Base-by-base conservation (phyloP, 2,888 invertebrate species). In the Cenopis cana region DNA sequence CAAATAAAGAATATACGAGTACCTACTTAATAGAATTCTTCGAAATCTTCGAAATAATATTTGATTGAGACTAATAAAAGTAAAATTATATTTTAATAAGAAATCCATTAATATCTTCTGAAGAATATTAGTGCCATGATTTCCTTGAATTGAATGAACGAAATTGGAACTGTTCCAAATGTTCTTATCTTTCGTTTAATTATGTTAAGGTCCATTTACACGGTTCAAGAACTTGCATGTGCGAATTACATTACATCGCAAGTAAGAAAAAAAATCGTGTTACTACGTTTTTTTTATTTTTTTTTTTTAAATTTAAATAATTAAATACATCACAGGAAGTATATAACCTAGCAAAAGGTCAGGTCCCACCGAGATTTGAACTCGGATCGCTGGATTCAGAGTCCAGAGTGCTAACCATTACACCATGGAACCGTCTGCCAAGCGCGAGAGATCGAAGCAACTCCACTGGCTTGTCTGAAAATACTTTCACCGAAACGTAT, bases 401-500 rank as follows among this genome's bases (percentile, higher is more conserved):
- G 94, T 94, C 94, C 94, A 94, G 94, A 94, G 94, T 94, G 94
- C 94, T 94, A 92, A 94, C 94, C 94, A 93, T 94, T 94, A 94
- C 94, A 94, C 94, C 94, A 94, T 93, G 93, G 93, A 90, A 94
- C 94, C 94, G 76, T 17, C 64, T 61, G 55, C 4, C 20, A 49
- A 3, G 1, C 1, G 0, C 10, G 4, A 10, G 18, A 57, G 14
- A 69, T 50, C 20, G 12, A 14, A 18, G 38, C 64, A 41, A 64
- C 56, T 33, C 9, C 49, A 57, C 14, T 17, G 18, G 10, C 33
- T 14, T n/a, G 33, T 29, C 55, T 46, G 61, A 62, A 68, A 69
- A 69, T 69, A 62, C 68, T 69, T 61, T 69, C 68, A 69, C 68
- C 24, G 24, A 12, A 24, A 14, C 12, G n/a, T 29, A 14, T 46